Base-by-base conservation (phyloP, 2,797 vertebrate genomes). In the Scolopax rusticola region DNA sequence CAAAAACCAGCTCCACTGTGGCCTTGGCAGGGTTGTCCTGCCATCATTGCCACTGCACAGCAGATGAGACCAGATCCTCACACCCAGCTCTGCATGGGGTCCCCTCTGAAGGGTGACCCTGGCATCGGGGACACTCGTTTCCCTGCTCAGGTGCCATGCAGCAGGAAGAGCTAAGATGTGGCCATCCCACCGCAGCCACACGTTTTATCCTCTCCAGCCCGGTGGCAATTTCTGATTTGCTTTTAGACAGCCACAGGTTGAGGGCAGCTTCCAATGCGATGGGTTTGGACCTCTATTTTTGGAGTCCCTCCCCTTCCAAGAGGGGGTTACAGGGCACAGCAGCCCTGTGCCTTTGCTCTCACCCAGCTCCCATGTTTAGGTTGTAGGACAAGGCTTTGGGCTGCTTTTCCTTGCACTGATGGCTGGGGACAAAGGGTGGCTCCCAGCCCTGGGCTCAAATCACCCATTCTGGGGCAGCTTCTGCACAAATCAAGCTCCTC, bases 351-450 rank as follows among this genome's bases (percentile, higher is more conserved):
- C 79, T 38, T 45, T 71, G 43, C 43, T 57, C 12, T 64, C 8
- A 1, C 23, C 15, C 50, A 50, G 71, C 40, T 47, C 7, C 59
- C 21, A 54, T 0, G 17, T 28, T 48, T 28, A 32, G 0, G 3
- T 33, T 70, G n/a, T 25, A 64, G 50, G 38, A 23, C 30, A 32
- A 64, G 70, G 30, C 50, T 63, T 64, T 4, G 3, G 7, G 16
- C 27, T 15, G 7, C 54, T 78, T 33, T 36, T 50, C 23, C 54
- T 61, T 54, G 33, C 32, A 32, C 25, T 0, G 2, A 4, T 0
- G 1, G 30, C 65, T 54, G 67, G 24, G 41, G 48, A 50, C 1
- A 0, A n/a, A n/a, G 18, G 8, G 25, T 36, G 30, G 25, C 33
- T 73, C 8, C 47, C 47, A 36, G n/a, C 5, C 11, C 28, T n/a